phyloP scores from a whole-genome alignment of 2,888 invertebrate genomes.

The Exephanes ischioxanthus region DNA sequence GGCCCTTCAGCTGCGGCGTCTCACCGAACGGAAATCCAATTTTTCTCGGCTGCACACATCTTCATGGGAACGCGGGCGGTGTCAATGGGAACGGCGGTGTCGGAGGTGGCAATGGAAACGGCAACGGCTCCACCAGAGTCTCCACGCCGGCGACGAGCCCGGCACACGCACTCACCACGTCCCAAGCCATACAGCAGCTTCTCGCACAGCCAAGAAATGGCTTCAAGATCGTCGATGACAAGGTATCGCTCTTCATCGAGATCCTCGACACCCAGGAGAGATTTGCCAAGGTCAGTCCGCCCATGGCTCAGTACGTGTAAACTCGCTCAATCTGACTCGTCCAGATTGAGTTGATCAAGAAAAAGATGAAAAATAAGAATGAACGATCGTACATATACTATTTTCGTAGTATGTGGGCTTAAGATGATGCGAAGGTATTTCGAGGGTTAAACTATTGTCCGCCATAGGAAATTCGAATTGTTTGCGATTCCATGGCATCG shows the following conservation, averaged over 20 bases:
- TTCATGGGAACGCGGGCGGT: slow-evolving; percentile 82
- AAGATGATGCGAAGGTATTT: neutral
- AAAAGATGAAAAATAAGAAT: slow-evolving; percentile 34
- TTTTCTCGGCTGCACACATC: slow-evolving; percentile 85
- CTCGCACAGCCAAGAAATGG: slow-evolving; percentile 90
- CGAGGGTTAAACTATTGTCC: neutral
- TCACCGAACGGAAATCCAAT: slow-evolving; percentile 85
- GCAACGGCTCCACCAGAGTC: slow-evolving; percentile 75
- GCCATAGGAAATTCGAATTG: neutral
- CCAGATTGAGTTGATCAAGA: slow-evolving; percentile 57
- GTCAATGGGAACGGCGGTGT: slow-evolving; percentile 68
- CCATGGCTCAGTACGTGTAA: slow-evolving; percentile 68
- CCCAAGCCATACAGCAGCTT: slow-evolving; percentile 90
- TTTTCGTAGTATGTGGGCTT: slow-evolving; percentile 29
- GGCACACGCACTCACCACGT: slow-evolving; percentile 85
- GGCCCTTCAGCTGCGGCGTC: slow-evolving; percentile 84
- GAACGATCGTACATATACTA: slow-evolving; percentile 19
- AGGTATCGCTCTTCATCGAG: slow-evolving; percentile 92
- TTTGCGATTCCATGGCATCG: neutral
- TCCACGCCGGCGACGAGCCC: slow-evolving; percentile 82
- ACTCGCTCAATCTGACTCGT: slow-evolving; percentile 60
- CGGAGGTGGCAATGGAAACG: slow-evolving; percentile 43
- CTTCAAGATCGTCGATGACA: slow-evolving; percentile 92
- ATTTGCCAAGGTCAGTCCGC: slow-evolving; percentile 90
- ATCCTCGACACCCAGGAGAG: slow-evolving; percentile 93